Evolutionary conservation across 2,797 vertebrate species (phyloP).

Genomic region (Kryptopterus vitreolus): DNA sequence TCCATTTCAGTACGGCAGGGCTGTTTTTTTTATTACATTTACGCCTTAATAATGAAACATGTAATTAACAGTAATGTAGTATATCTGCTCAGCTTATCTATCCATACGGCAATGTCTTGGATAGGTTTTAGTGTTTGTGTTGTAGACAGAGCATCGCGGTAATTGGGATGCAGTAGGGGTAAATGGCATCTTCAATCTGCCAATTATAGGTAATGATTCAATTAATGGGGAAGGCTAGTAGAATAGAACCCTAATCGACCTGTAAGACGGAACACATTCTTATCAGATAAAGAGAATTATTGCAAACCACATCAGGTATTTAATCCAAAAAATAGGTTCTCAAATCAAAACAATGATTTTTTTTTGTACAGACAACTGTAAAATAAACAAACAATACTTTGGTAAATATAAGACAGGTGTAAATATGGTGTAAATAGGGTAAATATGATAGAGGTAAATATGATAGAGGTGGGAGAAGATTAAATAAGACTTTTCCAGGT

Average conservation of each 20-base stretch:
- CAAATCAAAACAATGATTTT: not conserved
- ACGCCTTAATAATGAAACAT: not conserved
- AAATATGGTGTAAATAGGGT: not conserved
- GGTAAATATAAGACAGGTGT: too few relatives aligned
- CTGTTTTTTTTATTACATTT: not conserved
- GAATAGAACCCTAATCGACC: not conserved
- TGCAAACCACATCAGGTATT: not conserved
- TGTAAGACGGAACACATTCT: not conserved
- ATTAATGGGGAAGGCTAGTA: not conserved
- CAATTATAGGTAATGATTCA: slow-evolving; percentile 12
- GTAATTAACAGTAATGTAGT: not conserved
- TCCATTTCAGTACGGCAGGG: not conserved
- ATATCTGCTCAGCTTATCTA: not conserved
- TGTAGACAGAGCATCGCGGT: not conserved
- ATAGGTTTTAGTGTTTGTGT: not conserved
- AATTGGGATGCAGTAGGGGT: not conserved
- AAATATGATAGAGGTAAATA: too few relatives aligned
- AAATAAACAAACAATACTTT: too few relatives aligned
- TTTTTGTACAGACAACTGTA: too few relatives aligned
- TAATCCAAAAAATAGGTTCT: not conserved
- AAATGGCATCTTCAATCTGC: slow-evolving; percentile 21
- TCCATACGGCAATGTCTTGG: too few relatives aligned
- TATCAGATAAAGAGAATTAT: not conserved
- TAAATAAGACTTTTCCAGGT: not conserved
- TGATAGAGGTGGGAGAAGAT: too few relatives aligned